Evolutionary conservation across 2,113 vertebrate genomes (phyloP).

Genomic region (Lipotes vexillifer): DNA sequence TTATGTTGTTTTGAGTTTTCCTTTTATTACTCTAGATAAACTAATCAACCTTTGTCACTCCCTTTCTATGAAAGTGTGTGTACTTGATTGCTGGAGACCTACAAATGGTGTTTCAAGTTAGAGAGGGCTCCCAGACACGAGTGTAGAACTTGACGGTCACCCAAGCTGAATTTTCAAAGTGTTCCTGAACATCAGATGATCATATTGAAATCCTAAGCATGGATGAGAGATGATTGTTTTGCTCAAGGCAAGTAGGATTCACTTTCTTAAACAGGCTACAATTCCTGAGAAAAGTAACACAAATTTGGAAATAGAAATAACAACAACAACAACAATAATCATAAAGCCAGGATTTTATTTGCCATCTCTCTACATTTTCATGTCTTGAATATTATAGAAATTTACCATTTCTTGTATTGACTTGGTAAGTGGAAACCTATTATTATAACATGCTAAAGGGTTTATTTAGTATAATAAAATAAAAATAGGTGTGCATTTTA

Average conservation of each 20-base stretch:
- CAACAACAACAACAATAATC: background rate
- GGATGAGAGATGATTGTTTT: background rate
- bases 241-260: background rate
- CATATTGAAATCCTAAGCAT: background rate
- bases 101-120: background rate
- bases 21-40: background rate
- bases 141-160: background rate
- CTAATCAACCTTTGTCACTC: background rate
- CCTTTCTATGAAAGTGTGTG: background rate
- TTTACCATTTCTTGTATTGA: background rate
- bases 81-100: background rate
- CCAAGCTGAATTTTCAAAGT: background rate
- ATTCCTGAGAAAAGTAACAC: background rate
- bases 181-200: background rate
- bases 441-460: background rate
- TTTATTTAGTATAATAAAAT: slow-evolving; percentile 32
- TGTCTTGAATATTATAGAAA: background rate
- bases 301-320: background rate
- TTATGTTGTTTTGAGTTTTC: background rate
- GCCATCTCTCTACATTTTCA: background rate
- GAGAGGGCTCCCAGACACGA: background rate
- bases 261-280: background rate
- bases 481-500: background rate
- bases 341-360: background rate
- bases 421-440: background rate